A percentile compares a stretch with the other conserved stretches of the same genome.
Evolutionary conservation across 92 coral and sea anemone species (phyloP).

Genomic region (Zoanthus solanderi): DNA sequence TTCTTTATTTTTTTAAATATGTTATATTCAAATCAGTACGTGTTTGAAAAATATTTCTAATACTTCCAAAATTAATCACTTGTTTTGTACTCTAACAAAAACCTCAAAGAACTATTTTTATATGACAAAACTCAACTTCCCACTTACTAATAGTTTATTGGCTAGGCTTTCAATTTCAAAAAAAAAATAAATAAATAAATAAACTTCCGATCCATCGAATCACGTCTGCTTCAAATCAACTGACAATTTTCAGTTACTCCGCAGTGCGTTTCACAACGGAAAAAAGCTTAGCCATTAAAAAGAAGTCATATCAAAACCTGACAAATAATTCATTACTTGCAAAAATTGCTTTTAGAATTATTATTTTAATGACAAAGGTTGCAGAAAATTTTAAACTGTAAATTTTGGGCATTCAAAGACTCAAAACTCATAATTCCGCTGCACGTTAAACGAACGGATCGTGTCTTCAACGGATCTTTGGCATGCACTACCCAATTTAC

Average conservation of each 20-base stretch:
- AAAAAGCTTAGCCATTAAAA: not conserved
- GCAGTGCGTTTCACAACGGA: not conserved
- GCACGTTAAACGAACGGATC: not conserved
- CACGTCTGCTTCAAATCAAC: not conserved
- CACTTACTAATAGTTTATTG: not conserved
- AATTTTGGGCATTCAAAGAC: not conserved
- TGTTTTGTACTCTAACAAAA: constrained; percentile 22
- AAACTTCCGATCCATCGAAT: no score
- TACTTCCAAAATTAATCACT: constrained; percentile 8
- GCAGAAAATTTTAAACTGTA: not conserved
- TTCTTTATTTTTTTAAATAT: not conserved
- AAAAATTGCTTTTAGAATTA: constrained; percentile 37
- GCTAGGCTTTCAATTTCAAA: not conserved
- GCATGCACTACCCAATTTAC: not conserved
- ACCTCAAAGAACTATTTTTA: constrained; percentile 20
- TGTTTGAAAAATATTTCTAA: not conserved
- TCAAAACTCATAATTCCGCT: not conserved
- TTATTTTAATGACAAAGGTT: constrained; percentile 6
- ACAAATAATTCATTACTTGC: constrained; percentile 48
- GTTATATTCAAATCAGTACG: not conserved
- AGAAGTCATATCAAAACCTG: not conserved
- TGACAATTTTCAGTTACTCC: no score
- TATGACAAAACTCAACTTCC: not conserved
- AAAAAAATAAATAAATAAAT: not conserved
- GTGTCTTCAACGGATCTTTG: not conserved